A percentile compares a stretch with the other conserved stretches of the same genome.
phyloP scores from a whole-genome alignment of 2,797 vertebrate species.

The Sebastolobus alascanus region DNA sequence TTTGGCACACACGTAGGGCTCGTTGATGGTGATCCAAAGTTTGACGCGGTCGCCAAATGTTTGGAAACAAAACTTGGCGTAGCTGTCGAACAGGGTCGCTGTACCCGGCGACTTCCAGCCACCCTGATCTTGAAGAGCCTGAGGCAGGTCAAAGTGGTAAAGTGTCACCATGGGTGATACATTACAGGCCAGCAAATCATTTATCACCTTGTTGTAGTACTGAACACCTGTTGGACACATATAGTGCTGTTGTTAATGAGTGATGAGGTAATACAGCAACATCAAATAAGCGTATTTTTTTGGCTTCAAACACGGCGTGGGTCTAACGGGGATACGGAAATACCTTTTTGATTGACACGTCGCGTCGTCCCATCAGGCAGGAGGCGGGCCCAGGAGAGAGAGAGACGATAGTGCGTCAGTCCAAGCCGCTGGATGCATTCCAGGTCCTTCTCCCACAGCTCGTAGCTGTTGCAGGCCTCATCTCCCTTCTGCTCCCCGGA shows the following conservation, averaged over 20 bases:
- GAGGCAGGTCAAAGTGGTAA: conserved; percentile 89
- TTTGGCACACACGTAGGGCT: conserved; percentile 81
- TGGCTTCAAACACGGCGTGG: background rate
- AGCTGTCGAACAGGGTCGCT: conserved; percentile 79
- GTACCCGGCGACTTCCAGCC: conserved; percentile 83
- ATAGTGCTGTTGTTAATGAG: background rate
- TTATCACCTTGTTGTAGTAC: conserved; percentile 89
- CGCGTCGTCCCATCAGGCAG: conserved; percentile 93
- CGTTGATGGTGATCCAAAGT: conserved; percentile 89
- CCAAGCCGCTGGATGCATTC: conserved; percentile 95
- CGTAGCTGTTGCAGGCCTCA: conserved; percentile 94
- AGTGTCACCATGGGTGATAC: conserved; percentile 86
- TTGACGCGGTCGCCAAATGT: conserved; percentile 88
- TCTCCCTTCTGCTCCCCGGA: conserved; percentile 92
- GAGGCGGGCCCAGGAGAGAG: conserved; percentile 96
- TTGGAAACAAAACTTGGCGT: conserved; percentile 88
- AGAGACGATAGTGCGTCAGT: conserved; percentile 96
- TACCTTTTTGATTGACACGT: conserved; percentile 94
- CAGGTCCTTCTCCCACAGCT: conserved; percentile 95
- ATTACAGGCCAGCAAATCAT: conserved; percentile 81
- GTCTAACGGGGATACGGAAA: background rate
- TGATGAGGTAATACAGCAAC: background rate
- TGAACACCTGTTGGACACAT: conserved; percentile 77
- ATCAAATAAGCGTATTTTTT: background rate
- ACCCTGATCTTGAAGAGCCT: conserved; percentile 86